Evolutionary conservation across 2,113 vertebrate genomes (phyloP), one percentile per base, ranked within the genome.

Genomic region (Coturnix japonica): DNA sequence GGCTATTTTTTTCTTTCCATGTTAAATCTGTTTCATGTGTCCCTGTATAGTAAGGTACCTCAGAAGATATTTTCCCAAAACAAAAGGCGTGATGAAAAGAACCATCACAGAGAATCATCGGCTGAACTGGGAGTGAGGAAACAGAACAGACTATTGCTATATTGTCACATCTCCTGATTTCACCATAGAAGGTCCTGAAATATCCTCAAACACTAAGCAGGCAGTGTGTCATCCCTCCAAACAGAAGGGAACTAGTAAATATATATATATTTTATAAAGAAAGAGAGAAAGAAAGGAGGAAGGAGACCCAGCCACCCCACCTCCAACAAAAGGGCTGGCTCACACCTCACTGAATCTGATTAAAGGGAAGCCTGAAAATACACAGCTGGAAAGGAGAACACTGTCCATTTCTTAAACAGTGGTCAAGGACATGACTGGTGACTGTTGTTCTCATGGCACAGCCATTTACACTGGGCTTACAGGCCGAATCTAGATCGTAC

Each of bases 21-120:
- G 95, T 95, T 91, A 93, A 93, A 96, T 93, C 59, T 87, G 81
- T 91, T 95, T 95, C 92, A 95, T 96, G 93, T 91, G 92, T 94
- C 91, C 89, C 79, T 89, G 76, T 92, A 86, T 49, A 74, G 85
- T 47, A 87, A 94, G 94, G 94, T 96, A 93, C 61, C 90, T 95
- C 84, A 74, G 90, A 94, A 90, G 87, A 91, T 51, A 66, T 89
- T 93, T 94, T 94, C 88, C 94, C 84, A 65, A 95, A 94, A 87
- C 89, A 93, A 95, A 96, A 94, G 83, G 60, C 92, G 94, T 75
- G 77, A 85, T 51, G 79, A 80, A 91, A 89, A 67, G 91, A 95
- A 75, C 19, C 22, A 92, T n/a, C 20, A 35, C 79, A 65, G 87
- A 86, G 78, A 77, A 56, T 39, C 13, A 0, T n/a, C 70, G n/a